Conservation (phyloP, 2,113 vertebrate species). For the Brachirus orientalis region DNA sequence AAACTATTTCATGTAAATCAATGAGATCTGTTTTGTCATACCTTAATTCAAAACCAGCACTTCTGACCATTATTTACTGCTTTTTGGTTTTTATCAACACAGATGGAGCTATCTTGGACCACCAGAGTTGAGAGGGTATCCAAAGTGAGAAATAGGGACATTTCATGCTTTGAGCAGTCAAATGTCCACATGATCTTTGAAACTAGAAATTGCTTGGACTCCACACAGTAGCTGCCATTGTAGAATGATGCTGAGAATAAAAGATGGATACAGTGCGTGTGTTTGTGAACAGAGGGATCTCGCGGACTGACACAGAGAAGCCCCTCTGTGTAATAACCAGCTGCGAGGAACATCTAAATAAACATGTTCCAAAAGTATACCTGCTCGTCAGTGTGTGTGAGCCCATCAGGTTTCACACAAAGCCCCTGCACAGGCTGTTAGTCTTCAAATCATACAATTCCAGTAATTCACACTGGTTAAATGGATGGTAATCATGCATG, state of each 20-base stretch:
- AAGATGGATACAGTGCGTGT: not conserved
- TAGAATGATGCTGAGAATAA: not conserved
- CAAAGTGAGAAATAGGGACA: not conserved
- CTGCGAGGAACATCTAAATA: too few species aligned
- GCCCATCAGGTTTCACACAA: constrained; percentile 36
- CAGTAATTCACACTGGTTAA: constrained; percentile 44
- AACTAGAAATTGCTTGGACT: not conserved
- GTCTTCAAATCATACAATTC: constrained; percentile 51
- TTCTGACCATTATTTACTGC: not conserved
- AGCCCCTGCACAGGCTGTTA: constrained; percentile 53
- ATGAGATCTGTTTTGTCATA: too few species aligned
- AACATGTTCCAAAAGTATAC: not conserved
- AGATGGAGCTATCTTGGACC: not conserved
- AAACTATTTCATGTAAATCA: too few species aligned
- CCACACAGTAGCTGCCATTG: not conserved
- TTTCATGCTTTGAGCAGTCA: not conserved
- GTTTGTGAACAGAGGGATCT: not conserved
- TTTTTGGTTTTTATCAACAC: not conserved
- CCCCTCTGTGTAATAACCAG: not conserved
- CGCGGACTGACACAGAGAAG: not conserved
- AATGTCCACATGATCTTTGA: not conserved
- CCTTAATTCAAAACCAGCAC: not conserved
- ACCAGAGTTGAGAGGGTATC: not conserved
- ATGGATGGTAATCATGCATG: constrained; percentile 63
- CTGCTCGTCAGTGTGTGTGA: not conserved